phyloP scores from a whole-genome alignment of 2,888 invertebrate genomes.

The Monochamus alternatus region DNA sequence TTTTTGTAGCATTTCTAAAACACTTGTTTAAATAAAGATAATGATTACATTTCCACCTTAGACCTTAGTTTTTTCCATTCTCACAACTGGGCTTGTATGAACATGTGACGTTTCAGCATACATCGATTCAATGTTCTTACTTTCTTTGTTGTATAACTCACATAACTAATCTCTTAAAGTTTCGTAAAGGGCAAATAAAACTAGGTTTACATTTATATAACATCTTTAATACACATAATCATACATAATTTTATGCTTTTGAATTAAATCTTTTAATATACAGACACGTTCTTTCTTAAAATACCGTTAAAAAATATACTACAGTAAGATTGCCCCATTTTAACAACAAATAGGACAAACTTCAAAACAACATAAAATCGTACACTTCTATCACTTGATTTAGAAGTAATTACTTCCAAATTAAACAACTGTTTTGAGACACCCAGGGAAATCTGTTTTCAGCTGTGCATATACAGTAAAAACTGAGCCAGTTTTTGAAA shows the following conservation, averaged over 20 bases:
- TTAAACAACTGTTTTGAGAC: slow-evolving; percentile 3
- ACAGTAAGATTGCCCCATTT: slow-evolving; percentile 28
- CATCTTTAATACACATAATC: slow-evolving; percentile 63
- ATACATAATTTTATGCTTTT: slow-evolving; percentile 61
- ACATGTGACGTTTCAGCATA: too few relatives aligned
- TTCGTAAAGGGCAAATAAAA: slow-evolving; percentile 7
- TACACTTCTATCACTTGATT: slow-evolving; percentile 46
- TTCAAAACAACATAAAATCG: slow-evolving; percentile 40
- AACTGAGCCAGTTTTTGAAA: too few relatives aligned
- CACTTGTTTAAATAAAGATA: too few relatives aligned
- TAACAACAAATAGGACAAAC: slow-evolving; percentile 30
- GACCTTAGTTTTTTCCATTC: too few relatives aligned
- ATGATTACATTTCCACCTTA: too few relatives aligned
- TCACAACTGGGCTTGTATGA: too few relatives aligned
- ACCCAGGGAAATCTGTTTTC: not conserved
- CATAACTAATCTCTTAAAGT: not conserved
- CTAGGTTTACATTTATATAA: slow-evolving; percentile 49
- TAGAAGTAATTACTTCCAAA: slow-evolving; percentile 21
- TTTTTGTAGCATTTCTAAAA: too few relatives aligned
- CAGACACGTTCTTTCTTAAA: slow-evolving; percentile 50
- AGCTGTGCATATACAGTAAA: too few relatives aligned
- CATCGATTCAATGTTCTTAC: too few relatives aligned
- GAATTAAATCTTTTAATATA: slow-evolving; percentile 49
- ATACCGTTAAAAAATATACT: slow-evolving; percentile 52
- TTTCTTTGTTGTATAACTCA: too few relatives aligned